Evolutionary conservation across 2,888 invertebrate species (phyloP), one percentile per base, ranked within the genome.

Genomic region (Uropetala carovei): DNA sequence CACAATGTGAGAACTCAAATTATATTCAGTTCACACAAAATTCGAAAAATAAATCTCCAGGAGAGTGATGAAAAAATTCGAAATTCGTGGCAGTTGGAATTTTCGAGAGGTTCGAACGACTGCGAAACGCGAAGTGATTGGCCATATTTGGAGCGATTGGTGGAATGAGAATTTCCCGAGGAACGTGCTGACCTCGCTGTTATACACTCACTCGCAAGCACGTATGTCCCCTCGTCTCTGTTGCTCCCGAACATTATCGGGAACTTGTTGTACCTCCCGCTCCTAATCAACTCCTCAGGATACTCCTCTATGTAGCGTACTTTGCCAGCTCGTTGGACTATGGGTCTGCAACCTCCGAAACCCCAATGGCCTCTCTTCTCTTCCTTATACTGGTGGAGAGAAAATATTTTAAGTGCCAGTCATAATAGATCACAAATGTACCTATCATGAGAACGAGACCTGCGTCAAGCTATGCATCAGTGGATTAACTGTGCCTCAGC

Each of bases 211-310:
- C 96, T 94, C 92, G 95, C 95, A 83, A 95, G 93, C 27, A 95
- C 94, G 93, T 95, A 95, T 18, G 95, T 94, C 2, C 96, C 96
- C 93, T 96, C 96, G 93, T 95, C 95, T 93, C 95, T 95, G 0
- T 95, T 95, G 22, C 95, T 95, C 3, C 96, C 96, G 13, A 95
- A 95, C 94, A 96, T 94, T 82, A 95, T 94, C 0, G 95, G 95
- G 56, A 96, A 95, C 92, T 95, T 95, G 0, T 94, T 94, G 92
- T 93, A 94, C 18, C 93, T 92, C 60, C 94, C 94, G 22, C 93
- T 93, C 85, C 92, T 93, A 30, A 94, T 93, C 43, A 93, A 93
- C 3, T 93, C 92, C 56, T 92, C 92, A 0, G 94, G 94, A 92
- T 94, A 93, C 86, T 94, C 94, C 9, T 92, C 93, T 8, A 95